phyloP scores from a whole-genome alignment of 2,888 invertebrate species.

The Ormyrus labotus region DNA sequence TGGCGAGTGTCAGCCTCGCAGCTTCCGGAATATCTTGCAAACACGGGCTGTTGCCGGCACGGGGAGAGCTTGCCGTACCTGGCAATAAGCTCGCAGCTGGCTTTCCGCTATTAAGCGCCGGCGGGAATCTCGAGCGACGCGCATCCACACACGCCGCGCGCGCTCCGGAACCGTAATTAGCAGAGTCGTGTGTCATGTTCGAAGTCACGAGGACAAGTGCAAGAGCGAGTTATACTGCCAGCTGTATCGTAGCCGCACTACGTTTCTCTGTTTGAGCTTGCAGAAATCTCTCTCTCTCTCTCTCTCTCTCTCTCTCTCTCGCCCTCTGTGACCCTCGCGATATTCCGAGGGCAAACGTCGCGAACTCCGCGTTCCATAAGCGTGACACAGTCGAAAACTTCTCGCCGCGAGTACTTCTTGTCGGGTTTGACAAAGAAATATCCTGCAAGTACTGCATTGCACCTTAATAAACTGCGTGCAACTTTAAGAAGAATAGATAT shows the following conservation, averaged over 20 bases:
- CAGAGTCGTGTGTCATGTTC: slow-evolving; percentile 60
- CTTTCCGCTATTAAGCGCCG: slow-evolving; percentile 27
- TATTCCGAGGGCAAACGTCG: slow-evolving; percentile 6
- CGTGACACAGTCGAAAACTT: too few relatives aligned
- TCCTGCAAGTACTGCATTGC: too few relatives aligned
- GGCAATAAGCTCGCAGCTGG: slow-evolving; percentile 22
- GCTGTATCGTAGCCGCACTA: neutral
- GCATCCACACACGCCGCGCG: neutral
- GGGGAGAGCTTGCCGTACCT: neutral
- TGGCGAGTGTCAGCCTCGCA: slow-evolving; percentile 1
- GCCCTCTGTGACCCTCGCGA: neutral
- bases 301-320: too few relatives aligned
- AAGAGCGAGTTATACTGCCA: neutral
- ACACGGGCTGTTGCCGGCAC: neutral
- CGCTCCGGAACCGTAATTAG: slow-evolving; percentile 59
- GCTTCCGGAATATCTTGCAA: neutral
- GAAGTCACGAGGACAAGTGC: slow-evolving; percentile 50
- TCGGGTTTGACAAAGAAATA: too few relatives aligned
- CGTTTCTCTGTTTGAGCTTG: slow-evolving; percentile 1
- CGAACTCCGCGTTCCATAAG: too few relatives aligned
- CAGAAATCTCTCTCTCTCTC: neutral
- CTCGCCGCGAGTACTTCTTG: too few relatives aligned
- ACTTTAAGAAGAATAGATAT: too few relatives aligned
- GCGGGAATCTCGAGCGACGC: slow-evolving; percentile 4
- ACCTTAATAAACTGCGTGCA: too few relatives aligned